These are phyloP conservation scores for Chamaetylas fuelleborni DNA, from an alignment of 2,113 vertebrate species.

Conservation along the genomic window DNA sequence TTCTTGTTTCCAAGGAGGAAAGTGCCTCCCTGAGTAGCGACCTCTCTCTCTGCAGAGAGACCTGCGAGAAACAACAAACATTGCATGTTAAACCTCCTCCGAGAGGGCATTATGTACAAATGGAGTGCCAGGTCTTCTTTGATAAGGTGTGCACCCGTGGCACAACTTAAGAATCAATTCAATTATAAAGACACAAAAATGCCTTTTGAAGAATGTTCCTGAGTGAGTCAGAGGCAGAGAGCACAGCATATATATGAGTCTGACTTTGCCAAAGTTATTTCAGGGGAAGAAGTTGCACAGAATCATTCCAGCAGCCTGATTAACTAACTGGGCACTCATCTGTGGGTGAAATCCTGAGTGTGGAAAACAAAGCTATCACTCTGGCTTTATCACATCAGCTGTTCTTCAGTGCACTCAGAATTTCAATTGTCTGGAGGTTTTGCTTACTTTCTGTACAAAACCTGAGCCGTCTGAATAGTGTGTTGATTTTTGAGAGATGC, in stretches of 20 bases:
- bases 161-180: slow-evolving; percentile 76
- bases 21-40: slow-evolving; percentile 74
- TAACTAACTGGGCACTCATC: not conserved
- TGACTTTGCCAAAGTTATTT: slow-evolving; percentile 37
- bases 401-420: not conserved
- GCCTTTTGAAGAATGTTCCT: slow-evolving; percentile 73
- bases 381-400: not conserved
- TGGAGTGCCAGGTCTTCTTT: slow-evolving; percentile 65
- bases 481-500: not conserved
- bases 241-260: not conserved
- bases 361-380: not conserved
- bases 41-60: slow-evolving; percentile 69
- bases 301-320: not conserved
- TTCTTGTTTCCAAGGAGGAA: slow-evolving; percentile 79
- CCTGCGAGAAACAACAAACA: slow-evolving; percentile 75
- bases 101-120: slow-evolving; percentile 70
- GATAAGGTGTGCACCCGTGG: slow-evolving; percentile 65
- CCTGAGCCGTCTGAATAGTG: not conserved
- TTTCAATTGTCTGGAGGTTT: not conserved
- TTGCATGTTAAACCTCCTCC: slow-evolving; percentile 67
- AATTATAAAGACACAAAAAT: slow-evolving; percentile 76
- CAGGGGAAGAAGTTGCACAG: not conserved
- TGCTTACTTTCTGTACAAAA: not conserved
- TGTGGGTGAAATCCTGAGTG: not conserved
- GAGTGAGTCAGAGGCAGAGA: not conserved